phyloP scores from a whole-genome alignment of 2,113 vertebrate genomes.

The Corythoichthys haematopterus region DNA sequence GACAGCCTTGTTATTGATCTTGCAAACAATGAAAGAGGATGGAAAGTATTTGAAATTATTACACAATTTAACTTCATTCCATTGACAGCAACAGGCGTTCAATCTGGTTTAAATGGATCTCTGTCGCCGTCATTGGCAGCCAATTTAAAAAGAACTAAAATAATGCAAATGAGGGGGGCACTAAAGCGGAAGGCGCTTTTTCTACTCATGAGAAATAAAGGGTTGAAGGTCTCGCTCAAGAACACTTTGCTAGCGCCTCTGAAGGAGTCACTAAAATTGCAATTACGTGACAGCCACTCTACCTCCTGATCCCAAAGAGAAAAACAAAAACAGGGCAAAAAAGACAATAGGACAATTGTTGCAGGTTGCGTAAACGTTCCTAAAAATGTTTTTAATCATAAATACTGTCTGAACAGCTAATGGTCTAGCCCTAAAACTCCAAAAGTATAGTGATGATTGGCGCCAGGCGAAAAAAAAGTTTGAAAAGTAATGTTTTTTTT shows the following conservation, averaged over 20 bases:
- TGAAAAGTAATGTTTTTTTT: no score
- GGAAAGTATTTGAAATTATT: constrained; percentile 28
- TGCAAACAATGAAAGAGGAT: constrained; percentile 20
- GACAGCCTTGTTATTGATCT: not conserved
- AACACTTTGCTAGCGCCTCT: not conserved
- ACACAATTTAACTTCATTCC: not conserved
- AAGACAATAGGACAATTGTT: not conserved
- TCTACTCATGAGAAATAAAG: not conserved
- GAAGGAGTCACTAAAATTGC: not conserved
- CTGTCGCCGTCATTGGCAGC: no score
- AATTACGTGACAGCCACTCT: not conserved
- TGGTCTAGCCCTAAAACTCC: no score
- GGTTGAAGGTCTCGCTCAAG: not conserved
- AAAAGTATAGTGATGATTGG: no score
- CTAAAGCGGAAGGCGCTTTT: not conserved
- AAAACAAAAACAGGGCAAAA: not conserved
- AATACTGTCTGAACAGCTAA: no score
- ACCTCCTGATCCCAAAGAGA: not conserved
- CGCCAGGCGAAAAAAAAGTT: no score
- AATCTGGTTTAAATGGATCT: no score
- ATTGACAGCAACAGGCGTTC: not conserved
- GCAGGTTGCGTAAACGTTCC: not conserved
- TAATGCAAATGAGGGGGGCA: not conserved
- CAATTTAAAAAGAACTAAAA: not conserved
- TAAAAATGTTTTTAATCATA: no score